Percentiles rank a stretch among this genome's conserved stretches.
Evolutionary conservation across 37 sponge, comb jelly and placozoan genomes (phyloP).

Genomic region (Bolinopsis microptera): DNA sequence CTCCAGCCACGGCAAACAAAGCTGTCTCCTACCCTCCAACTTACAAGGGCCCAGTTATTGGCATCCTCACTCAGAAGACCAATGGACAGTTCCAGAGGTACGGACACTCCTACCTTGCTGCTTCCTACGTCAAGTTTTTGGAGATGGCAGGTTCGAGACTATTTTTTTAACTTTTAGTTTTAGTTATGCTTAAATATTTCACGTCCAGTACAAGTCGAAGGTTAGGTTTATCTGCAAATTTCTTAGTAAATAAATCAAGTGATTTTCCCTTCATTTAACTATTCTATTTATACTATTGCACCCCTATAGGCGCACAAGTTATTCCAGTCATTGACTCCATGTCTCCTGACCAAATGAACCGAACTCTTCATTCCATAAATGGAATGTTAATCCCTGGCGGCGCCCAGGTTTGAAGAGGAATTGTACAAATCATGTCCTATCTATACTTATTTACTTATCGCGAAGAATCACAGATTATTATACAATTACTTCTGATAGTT

Average conservation of each 20-base stretch:
- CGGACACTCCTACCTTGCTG: constrained; percentile 52
- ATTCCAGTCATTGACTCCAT: constrained; percentile 45
- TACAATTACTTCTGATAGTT: too few species aligned
- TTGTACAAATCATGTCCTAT: too few species aligned
- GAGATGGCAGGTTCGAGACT: constrained; percentile 66
- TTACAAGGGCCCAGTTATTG: constrained; percentile 30
- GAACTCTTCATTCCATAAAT: not conserved
- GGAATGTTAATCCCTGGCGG: constrained; percentile 48
- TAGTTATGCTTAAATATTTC: too few species aligned
- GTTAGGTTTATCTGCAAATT: too few species aligned
- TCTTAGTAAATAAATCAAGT: too few species aligned
- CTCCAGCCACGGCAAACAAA: not conserved
- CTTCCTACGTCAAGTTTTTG: constrained; percentile 46
- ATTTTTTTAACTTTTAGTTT: too few species aligned
- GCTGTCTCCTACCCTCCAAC: not conserved
- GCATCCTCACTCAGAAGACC: constrained; percentile 62
- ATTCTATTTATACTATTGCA: too few species aligned
- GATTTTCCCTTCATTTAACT: too few species aligned
- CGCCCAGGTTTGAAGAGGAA: too few species aligned
- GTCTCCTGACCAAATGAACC: not conserved
- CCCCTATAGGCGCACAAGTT: constrained; percentile 32
- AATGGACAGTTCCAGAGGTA: not conserved
- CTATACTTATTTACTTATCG: too few species aligned
- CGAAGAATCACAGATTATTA: too few species aligned
- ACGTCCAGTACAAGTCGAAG: too few species aligned